A percentile compares a stretch with the other conserved stretches of the same genome.
Conservation (phyloP, 2,888 invertebrate genomes). For the Harpalus rubripes region DNA sequence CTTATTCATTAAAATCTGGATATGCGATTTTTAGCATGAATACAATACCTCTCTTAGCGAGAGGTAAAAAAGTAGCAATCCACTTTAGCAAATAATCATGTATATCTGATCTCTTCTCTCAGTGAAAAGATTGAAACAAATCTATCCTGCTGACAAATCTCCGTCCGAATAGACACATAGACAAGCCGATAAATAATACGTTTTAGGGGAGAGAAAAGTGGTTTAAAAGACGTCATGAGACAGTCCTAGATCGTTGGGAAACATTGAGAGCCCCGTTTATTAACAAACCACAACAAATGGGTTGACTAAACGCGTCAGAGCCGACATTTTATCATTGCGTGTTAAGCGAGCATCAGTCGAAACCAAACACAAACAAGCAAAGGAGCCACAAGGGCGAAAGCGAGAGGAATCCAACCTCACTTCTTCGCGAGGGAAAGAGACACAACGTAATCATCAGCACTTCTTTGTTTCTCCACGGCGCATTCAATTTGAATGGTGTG, state of each 20-base stretch:
- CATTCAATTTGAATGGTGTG: conserved; percentile 63
- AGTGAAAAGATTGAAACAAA: conserved; percentile 1
- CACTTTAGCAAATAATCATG: not conserved
- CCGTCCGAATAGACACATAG: conserved; percentile 13
- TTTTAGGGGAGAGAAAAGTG: conserved; percentile 11
- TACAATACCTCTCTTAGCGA: too few relatives aligned
- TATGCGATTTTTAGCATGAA: too few relatives aligned
- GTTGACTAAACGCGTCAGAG: conserved; percentile 26
- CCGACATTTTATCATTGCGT: conserved; percentile 34
- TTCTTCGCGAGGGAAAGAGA: too few relatives aligned
- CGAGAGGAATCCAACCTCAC: conserved; percentile 20
- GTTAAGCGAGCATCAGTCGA: conserved; percentile 19
- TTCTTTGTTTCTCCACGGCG: conserved; percentile 58
- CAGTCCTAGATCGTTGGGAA: conserved; percentile 50
- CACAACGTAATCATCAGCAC: conserved; percentile 50
- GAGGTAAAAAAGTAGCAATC: not conserved
- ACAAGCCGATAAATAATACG: conserved; percentile 10
- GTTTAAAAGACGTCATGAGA: conserved; percentile 41
- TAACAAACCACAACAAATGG: conserved; percentile 47
- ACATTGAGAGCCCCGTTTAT: conserved; percentile 22
- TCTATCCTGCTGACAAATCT: not conserved
- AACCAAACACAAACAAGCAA: conserved; percentile 45
- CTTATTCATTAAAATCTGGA: too few relatives aligned
- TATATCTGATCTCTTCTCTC: not conserved
- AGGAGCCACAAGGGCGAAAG: conserved; percentile 27